phyloP scores from a whole-genome alignment of 92 coral and sea anemone genomes.

The Muricea muricata region DNA sequence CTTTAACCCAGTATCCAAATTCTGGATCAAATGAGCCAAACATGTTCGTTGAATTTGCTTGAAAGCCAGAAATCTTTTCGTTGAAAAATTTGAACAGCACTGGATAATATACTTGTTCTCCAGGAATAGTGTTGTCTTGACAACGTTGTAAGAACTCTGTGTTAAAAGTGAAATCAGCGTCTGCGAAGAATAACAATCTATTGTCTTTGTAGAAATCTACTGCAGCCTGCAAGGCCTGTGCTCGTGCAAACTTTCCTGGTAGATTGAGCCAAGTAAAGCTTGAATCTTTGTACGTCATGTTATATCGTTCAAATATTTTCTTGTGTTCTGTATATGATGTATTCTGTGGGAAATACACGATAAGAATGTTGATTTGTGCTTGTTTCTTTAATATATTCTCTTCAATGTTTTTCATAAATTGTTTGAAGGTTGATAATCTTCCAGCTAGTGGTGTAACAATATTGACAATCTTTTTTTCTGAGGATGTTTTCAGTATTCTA shows the following conservation, averaged over 20 bases:
- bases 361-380: constrained; percentile 78
- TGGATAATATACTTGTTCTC: constrained; percentile 87
- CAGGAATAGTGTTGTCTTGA: constrained; percentile 75
- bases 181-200: constrained; percentile 83
- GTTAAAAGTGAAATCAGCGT: constrained; percentile 84
- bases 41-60: constrained; percentile 41
- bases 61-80: constrained; percentile 70
- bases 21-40: constrained; percentile 67
- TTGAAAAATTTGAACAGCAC: constrained; percentile 93
- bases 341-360: constrained; percentile 84
- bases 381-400: constrained; percentile 75
- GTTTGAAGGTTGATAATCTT: constrained; percentile 77
- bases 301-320: constrained; percentile 64
- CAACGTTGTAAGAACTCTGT: constrained; percentile 86
- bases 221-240: constrained; percentile 87
- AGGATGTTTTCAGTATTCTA: constrained; percentile 77
- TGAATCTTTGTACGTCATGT: constrained; percentile 70
- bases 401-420: constrained; percentile 84
- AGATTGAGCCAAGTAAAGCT: constrained; percentile 88
- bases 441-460: constrained; percentile 90
- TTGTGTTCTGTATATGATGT: constrained; percentile 76
- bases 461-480: constrained; percentile 73
- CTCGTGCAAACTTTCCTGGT: constrained; percentile 85
- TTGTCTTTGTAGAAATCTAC: constrained; percentile 83
- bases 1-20: constrained; percentile 87